Conservation (phyloP, 2,888 invertebrate genomes). For the Troides helena region DNA sequence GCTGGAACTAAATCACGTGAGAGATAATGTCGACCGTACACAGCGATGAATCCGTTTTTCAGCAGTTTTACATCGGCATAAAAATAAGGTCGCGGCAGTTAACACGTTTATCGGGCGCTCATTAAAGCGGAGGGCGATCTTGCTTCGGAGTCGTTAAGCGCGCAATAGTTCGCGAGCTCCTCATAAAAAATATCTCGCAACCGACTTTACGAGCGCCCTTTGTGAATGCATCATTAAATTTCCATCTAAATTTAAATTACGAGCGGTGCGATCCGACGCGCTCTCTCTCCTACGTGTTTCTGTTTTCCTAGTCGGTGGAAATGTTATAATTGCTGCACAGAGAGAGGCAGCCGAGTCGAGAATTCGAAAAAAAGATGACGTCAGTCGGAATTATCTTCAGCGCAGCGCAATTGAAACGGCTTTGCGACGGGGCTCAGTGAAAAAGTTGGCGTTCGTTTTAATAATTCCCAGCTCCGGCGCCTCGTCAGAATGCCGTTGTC, state of each 20-base stretch:
- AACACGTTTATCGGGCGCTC: slow-evolving; percentile 80
- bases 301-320: slow-evolving; percentile 79
- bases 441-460: slow-evolving; percentile 81
- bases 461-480: slow-evolving; percentile 80
- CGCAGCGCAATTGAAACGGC: slow-evolving; percentile 81
- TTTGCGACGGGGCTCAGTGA: slow-evolving; percentile 80
- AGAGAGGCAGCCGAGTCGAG: slow-evolving; percentile 74
- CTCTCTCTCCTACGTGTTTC: slow-evolving; percentile 72
- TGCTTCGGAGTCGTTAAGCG: slow-evolving; percentile 80
- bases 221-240: slow-evolving; percentile 81
- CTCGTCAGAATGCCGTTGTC: slow-evolving; percentile 81
- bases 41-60: slow-evolving; percentile 76
- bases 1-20: slow-evolving; percentile 35
- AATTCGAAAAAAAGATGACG: slow-evolving; percentile 80
- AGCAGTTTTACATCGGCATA: slow-evolving; percentile 77
- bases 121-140: slow-evolving; percentile 80
- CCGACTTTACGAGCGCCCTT: slow-evolving; percentile 80
- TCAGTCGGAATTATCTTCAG: slow-evolving; percentile 80
- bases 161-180: slow-evolving; percentile 81
- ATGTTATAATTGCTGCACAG: slow-evolving; percentile 80
- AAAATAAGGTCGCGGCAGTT: slow-evolving; percentile 79
- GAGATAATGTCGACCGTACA: slow-evolving; percentile 49
- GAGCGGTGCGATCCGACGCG: slow-evolving; percentile 73
- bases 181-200: slow-evolving; percentile 80
- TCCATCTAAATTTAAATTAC: slow-evolving; percentile 81